phyloP scores from a whole-genome alignment of 2,113 vertebrate genomes.

The Euleptes europaea region DNA sequence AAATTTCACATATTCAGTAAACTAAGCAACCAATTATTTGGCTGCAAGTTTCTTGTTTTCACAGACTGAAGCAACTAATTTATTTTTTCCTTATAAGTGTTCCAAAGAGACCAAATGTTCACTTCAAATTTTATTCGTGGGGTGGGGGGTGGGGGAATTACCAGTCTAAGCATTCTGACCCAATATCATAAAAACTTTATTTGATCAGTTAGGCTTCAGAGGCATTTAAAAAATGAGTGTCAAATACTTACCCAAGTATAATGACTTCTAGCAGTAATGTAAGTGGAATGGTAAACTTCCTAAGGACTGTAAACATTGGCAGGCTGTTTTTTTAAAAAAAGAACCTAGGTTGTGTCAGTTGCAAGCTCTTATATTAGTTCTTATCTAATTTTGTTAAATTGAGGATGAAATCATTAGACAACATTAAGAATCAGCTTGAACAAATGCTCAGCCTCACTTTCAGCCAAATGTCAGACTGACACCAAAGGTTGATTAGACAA shows the following conservation, averaged over 20 bases:
- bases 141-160: background rate
- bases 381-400: constrained; percentile 39
- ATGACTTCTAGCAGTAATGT: constrained; percentile 88
- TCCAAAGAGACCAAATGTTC: background rate
- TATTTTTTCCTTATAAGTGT: background rate
- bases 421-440: constrained; percentile 12
- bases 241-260: constrained; percentile 82
- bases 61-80: background rate
- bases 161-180: background rate
- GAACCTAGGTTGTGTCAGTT: constrained; percentile 29
- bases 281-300: constrained; percentile 93
- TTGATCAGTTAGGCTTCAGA: constrained; percentile 24
- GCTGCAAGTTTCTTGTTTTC: background rate
- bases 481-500: constrained; percentile 23
- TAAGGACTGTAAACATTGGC: constrained; percentile 94
- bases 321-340: constrained; percentile 77
- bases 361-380: constrained; percentile 19
- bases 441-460: background rate
- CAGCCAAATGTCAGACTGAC: constrained; percentile 38
- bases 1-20: background rate
- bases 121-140: background rate
- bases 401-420: constrained; percentile 26
- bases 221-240: constrained; percentile 15
- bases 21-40: background rate
- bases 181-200: background rate